Base-by-base conservation (phyloP, 2,888 invertebrate genomes). In the Disparrhopalites patrizii region DNA sequence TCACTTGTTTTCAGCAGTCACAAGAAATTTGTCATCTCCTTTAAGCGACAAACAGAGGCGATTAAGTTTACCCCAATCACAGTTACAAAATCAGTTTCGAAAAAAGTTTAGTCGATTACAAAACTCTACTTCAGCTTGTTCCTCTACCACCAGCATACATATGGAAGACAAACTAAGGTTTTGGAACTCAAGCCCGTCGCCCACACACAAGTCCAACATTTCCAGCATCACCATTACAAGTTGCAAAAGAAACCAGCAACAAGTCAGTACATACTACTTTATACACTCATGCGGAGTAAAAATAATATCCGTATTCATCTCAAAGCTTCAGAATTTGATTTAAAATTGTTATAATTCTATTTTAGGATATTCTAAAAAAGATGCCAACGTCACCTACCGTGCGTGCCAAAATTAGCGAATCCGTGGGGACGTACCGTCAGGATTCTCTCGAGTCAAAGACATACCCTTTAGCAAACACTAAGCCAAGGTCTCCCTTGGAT, bases 171-270 rank as follows among this genome's bases (percentile, higher is more conserved):
- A 64, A 20, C 27, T 64, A 10, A 30, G 57, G 23, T 64, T 64
- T 31, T 64, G 64, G 64, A 64, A 64, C 18, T 64, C 62, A 2
- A 61, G 56, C n/a, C 68, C 65, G 20, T 38, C 65, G 1, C 62
- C 61, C 2, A 54, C 60, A 13, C 40, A 60, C 50, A 68, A 65
- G 36, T 70, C 70, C 5, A 70, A 70, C 33, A 70, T 70, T 64
- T 70, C 70, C 25, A 70, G 70, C 52, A 70, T 70, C 7, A 70
- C 70, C 7, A 70, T 70, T 27, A 65, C 68, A 15, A 68, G 66
- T 27, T 57, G 68, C 50, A 70, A 68, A 54, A 40, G 68, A 25
- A 68, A 57, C 33, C 64, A 64, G 47, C 20, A 25, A 43, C 56
- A 38, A 20, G 47, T 47, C 8, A 20, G 47, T 47, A 3, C 15